These are phyloP conservation scores for Agrenia bidenticulata DNA, from an alignment of 2,888 invertebrate genomes.

Conservation along the genomic window DNA sequence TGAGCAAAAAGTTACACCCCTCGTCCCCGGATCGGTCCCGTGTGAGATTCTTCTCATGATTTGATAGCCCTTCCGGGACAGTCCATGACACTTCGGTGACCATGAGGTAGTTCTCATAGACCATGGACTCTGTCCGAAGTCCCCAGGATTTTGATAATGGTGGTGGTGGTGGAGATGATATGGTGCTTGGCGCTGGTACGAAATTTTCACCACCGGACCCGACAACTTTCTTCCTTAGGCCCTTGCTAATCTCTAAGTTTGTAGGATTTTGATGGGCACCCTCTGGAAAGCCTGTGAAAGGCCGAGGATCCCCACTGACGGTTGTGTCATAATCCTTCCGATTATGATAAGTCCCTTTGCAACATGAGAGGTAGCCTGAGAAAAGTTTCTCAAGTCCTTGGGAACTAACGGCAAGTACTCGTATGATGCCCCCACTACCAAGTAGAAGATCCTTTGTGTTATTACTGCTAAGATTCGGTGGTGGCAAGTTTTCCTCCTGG, in stretches of 20 bases:
- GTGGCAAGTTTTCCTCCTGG: constrained; percentile 21
- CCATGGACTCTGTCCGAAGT: constrained; percentile 68
- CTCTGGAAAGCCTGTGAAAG: too few relatives aligned
- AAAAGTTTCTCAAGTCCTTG: constrained; percentile 36
- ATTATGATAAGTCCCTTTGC: background rate
- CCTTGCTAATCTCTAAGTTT: background rate
- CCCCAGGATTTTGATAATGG: constrained; percentile 59
- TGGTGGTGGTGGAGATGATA: background rate
- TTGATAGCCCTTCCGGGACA: constrained; percentile 21
- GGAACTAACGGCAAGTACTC: constrained; percentile 34
- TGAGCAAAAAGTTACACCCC: constrained; percentile 67
- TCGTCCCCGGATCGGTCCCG: background rate
- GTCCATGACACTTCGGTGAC: constrained; percentile 75
- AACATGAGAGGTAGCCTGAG: constrained; percentile 22
- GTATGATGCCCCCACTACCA: constrained; percentile 15
- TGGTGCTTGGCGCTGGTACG: background rate
- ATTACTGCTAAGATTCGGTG: constrained; percentile 22
- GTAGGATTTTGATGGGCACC: background rate
- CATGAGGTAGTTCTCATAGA: constrained; percentile 67
- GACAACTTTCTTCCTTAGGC: background rate
- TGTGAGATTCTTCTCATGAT: background rate
- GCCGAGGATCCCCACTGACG: too few relatives aligned
- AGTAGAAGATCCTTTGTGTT: background rate
- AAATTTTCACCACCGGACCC: background rate
- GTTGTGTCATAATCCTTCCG: too few relatives aligned